A percentile compares a stretch with the other conserved stretches of the same genome.
These are phyloP conservation scores for Lycaon pictus DNA, from an alignment of 2,113 vertebrate genomes.

Conservation along the genomic window DNA sequence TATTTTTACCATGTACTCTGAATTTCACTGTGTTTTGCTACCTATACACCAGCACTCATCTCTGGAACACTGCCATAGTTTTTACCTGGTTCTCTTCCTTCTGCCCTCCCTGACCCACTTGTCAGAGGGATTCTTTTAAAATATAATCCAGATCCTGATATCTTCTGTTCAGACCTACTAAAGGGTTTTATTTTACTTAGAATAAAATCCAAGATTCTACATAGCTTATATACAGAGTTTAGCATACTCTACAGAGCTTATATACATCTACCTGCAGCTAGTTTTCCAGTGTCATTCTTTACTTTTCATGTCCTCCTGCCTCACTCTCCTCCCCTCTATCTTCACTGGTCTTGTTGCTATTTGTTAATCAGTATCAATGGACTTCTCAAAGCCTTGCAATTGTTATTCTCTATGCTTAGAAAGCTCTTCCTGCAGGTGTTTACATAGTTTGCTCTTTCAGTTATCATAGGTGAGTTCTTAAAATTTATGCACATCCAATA, in stretches of 20 bases:
- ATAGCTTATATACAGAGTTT: too few relatives aligned
- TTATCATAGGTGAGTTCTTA: background rate
- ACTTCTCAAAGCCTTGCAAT: background rate
- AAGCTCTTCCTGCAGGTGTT: background rate
- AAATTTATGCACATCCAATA: background rate
- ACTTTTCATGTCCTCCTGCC: background rate
- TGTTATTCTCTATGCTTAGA: background rate
- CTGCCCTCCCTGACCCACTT: background rate
- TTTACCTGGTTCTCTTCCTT: background rate
- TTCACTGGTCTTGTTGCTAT: background rate
- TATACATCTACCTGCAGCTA: background rate
- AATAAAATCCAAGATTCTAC: background rate
- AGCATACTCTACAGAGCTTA: background rate
- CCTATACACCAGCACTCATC: rapidly evolving
- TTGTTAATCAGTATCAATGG: background rate
- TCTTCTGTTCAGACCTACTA: background rate
- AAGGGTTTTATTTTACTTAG: background rate
- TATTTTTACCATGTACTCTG: background rate
- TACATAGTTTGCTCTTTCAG: background rate
- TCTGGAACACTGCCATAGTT: background rate
- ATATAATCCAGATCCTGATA: background rate
- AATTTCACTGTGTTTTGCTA: background rate
- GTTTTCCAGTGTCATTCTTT: background rate
- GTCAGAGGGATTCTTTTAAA: background rate
- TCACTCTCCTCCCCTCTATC: background rate